Percentiles rank a stretch among this genome's conserved stretches.
phyloP scores from a whole-genome alignment of 2,888 invertebrate species.

The Eurytoma adleriae region DNA sequence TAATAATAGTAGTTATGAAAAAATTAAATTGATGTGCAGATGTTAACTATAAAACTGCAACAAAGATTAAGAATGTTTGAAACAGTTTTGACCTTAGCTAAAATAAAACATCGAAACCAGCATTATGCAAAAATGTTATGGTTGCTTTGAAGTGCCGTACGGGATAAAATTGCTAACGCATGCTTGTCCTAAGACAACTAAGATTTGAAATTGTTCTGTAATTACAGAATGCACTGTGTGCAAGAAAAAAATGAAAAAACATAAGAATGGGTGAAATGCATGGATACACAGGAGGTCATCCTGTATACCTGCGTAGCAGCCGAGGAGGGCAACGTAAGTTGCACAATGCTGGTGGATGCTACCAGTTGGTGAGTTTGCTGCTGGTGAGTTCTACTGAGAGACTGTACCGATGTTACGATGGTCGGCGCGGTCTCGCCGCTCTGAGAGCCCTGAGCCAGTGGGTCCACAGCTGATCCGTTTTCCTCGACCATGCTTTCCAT shows the following conservation, averaged over 20 bases:
- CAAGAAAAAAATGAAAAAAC: background rate
- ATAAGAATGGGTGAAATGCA: constrained; percentile 61
- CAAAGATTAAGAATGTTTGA: background rate
- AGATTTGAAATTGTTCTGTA: no score
- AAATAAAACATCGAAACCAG: constrained; percentile 65
- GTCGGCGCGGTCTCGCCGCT: constrained; percentile 76
- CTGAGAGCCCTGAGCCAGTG: constrained; percentile 78
- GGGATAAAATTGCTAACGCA: background rate
- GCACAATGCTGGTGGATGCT: constrained; percentile 87
- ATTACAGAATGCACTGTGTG: background rate
- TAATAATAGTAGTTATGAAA: constrained; percentile 6
- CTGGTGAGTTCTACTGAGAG: constrained; percentile 74
- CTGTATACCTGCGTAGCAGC: constrained; percentile 73
- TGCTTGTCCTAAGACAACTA: background rate
- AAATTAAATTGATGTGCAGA: background rate
- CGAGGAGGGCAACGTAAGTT: constrained; percentile 84
- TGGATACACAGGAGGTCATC: constrained; percentile 63
- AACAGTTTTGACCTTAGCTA: background rate
- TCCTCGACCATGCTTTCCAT: constrained; percentile 97
- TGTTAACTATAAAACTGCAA: background rate
- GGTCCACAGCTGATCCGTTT: constrained; percentile 84
- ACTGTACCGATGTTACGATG: constrained; percentile 80
- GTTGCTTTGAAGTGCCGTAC: background rate
- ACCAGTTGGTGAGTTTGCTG: constrained; percentile 77
- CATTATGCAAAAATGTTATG: constrained; percentile 69